Conservation (phyloP, 2,888 invertebrate species). For the Octonoba sinensis region DNA sequence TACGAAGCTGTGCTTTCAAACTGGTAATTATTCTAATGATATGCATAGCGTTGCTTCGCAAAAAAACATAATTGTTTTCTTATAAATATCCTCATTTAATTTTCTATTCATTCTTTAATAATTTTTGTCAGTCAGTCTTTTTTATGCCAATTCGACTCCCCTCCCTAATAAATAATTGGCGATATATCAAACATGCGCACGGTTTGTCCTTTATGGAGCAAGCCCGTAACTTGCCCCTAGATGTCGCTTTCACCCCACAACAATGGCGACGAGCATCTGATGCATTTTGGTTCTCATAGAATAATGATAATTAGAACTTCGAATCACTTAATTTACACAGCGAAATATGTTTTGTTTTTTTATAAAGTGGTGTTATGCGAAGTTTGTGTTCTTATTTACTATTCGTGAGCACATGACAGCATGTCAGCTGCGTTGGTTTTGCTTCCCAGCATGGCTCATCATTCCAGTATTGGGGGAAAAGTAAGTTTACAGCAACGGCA, state of each 20-base stretch:
- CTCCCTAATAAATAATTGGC: too few relatives aligned
- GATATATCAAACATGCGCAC: too few relatives aligned
- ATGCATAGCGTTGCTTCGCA: too few relatives aligned
- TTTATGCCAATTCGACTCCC: too few relatives aligned
- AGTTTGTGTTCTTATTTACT: not conserved
- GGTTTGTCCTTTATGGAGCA: not conserved
- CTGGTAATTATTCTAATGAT: too few relatives aligned
- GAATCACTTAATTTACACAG: not conserved
- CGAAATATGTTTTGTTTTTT: not conserved
- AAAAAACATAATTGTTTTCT: too few relatives aligned
- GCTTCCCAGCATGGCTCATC: slow-evolving; percentile 32
- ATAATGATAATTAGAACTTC: not conserved
- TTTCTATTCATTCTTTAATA: too few relatives aligned
- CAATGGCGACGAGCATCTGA: slow-evolving; percentile 14
- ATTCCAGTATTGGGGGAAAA: slow-evolving; percentile 7
- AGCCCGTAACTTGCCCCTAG: slow-evolving; percentile 8
- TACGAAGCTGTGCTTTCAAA: too few relatives aligned
- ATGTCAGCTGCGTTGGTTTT: slow-evolving; percentile 35
- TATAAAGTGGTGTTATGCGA: not conserved
- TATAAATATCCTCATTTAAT: too few relatives aligned
- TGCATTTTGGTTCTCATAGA: not conserved
- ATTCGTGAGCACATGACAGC: not conserved
- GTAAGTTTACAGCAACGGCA: slow-evolving; percentile 17
- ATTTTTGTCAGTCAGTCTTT: too few relatives aligned
- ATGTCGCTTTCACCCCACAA: slow-evolving; percentile 32